Base-by-base conservation (phyloP, 2,113 vertebrate species). In the Speoplatyrhinus poulsoni region DNA sequence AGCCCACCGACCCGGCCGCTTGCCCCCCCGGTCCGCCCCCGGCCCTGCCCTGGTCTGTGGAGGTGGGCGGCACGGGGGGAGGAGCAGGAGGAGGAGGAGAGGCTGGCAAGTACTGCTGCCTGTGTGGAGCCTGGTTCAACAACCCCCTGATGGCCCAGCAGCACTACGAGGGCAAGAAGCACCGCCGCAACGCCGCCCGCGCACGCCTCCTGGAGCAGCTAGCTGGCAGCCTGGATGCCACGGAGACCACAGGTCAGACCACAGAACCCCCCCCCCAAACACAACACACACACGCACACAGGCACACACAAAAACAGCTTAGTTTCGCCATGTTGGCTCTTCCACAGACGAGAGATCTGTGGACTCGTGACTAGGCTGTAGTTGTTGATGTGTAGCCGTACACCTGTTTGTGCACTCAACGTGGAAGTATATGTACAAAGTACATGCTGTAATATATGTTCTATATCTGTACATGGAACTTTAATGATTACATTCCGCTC, bases 141-240 rank as follows among this genome's bases (percentile, higher is more conserved):
- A 94, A 94, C 85, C 93, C 93, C 0, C 79, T 94, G 81, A 94
- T 94, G 93, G 93, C 93, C 57, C 92, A 94, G 83, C 93, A 94
- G 80, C 93, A 94, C 78, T 94, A 94, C 46, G 92, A 94, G 70
- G 93, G 93, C 72, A 94, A 94, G 75, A 94, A 94, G 47, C 93
- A 94, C 85, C 91, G 92, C 75, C 90, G 92, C 77, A 94, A 94
- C 3, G 93, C 93, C 0, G 92, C 91, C 8, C 76, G 93, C n/a
- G 86, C 92, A 2, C 91, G 90, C 33, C 90, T 94, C 33, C 75
- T 94, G 85, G 91, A 94, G 72, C 90, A 93, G 82, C 88, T 94
- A 46, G 91, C 92, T 0, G 92, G 88, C 53, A 94, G 92, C 70
- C 85, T 94, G 83, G 93, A 91, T 83, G 89, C 89, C 81, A 90